These are phyloP conservation scores for Oryctes rhinoceros DNA, from an alignment of 1,140 invertebrate genomes.

Conservation along the genomic window DNA sequence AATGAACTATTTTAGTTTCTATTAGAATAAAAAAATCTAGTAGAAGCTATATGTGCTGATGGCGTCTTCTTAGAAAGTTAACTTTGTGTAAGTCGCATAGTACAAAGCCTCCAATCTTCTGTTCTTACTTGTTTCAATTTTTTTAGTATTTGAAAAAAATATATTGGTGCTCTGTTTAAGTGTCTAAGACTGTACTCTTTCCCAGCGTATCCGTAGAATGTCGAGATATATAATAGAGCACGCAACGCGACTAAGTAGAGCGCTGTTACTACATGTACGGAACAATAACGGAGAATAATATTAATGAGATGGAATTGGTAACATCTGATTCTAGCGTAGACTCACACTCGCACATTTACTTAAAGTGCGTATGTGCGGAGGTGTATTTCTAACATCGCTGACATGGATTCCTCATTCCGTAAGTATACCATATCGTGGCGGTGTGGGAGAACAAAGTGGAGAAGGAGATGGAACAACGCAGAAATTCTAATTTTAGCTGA, in stretches of 20 bases:
- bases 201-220: neutral
- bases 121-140: no score
- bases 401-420: neutral
- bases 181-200: neutral
- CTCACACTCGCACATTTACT: neutral
- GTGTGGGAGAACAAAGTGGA: neutral
- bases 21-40: no score
- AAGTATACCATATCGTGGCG: neutral
- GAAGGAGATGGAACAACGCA: neutral
- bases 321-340: slow-evolving; percentile 8
- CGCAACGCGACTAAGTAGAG: neutral
- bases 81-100: no score
- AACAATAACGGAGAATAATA: slow-evolving; percentile 30
- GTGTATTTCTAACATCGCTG: neutral
- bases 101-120: no score
- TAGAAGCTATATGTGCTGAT: no score
- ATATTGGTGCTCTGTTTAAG: no score
- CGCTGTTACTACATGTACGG: neutral
- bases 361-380: neutral
- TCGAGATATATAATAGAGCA: neutral
- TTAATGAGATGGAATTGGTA: slow-evolving; percentile 36
- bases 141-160: no score
- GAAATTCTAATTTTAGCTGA: slow-evolving; percentile 27
- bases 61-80: no score
- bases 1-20: no score